These are phyloP conservation scores for Apoda limacodes DNA, from an alignment of 2,888 invertebrate species.

Conservation along the genomic window DNA sequence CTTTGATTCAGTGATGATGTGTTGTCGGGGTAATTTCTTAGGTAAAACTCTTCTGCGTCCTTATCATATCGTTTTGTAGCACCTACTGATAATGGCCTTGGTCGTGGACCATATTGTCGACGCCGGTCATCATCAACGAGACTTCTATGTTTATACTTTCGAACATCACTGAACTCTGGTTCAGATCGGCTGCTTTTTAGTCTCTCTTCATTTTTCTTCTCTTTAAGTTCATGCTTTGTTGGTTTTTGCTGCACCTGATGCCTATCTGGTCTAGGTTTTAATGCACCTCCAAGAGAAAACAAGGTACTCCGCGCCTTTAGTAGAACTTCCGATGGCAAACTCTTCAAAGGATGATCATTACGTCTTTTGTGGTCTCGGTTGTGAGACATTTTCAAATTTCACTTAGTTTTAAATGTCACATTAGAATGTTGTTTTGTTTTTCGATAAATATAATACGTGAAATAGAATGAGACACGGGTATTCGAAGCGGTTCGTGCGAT, in stretches of 20 bases:
- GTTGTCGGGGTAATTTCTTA: conserved; percentile 34
- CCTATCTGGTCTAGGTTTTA: conserved; percentile 56
- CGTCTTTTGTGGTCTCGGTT: conserved; percentile 34
- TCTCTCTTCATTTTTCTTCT: conserved; percentile 49
- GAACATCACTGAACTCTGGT: conserved; percentile 48
- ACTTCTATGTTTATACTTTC: conserved; percentile 44
- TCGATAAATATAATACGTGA: too few relatives aligned
- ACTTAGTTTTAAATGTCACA: too few relatives aligned
- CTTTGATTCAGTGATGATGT: conserved; percentile 29
- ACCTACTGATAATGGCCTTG: conserved; percentile 53
- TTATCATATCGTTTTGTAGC: conserved; percentile 45
- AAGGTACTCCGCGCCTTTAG: conserved; percentile 56
- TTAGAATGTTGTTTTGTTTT: too few relatives aligned
- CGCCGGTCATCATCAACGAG: conserved; percentile 36
- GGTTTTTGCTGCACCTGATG: conserved; percentile 32
- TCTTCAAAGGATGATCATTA: conserved; percentile 55
- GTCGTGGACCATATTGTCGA: conserved; percentile 30
- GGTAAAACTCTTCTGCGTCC: conserved; percentile 32
- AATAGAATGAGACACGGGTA: conserved; percentile 39
- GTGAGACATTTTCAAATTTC: too few relatives aligned
- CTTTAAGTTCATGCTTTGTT: conserved; percentile 56
- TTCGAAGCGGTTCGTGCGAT: conserved; percentile 35
- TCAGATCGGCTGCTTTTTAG: conserved; percentile 49
- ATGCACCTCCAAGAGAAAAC: conserved; percentile 52
- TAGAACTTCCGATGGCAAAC: conserved; percentile 54